These are phyloP conservation scores for Oryzias javanicus DNA, from an alignment of 2,113 vertebrate species.

Conservation along the genomic window DNA sequence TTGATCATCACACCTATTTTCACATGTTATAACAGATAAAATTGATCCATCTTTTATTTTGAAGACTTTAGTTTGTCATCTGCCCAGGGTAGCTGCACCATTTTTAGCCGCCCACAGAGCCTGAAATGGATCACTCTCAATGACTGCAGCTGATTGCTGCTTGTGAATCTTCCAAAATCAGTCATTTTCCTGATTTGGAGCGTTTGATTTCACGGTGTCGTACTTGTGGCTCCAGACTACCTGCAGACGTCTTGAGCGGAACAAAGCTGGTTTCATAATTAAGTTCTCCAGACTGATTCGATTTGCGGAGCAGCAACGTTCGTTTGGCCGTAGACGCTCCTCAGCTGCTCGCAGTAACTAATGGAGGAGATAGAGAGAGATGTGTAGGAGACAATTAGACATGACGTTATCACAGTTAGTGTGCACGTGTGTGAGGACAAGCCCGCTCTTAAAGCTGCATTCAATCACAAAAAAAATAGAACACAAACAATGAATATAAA, in stretches of 20 bases:
- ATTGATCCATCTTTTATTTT: no score
- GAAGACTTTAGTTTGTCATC: no score
- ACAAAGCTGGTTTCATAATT: slow-evolving; percentile 54
- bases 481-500: neutral
- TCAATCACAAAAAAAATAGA: neutral
- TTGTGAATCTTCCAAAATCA: slow-evolving; percentile 26
- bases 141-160: slow-evolving; percentile 33
- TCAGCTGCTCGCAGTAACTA: slow-evolving; percentile 55
- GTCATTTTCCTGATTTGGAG: slow-evolving; percentile 16
- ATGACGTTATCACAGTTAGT: slow-evolving; percentile 14
- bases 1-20: no score
- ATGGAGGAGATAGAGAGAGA: slow-evolving; percentile 67
- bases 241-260: slow-evolving; percentile 28
- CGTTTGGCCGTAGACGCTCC: slow-evolving; percentile 59
- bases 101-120: no score
- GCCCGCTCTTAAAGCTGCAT: neutral
- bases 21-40: no score
- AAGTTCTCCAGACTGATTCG: slow-evolving; percentile 57
- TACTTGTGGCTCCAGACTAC: slow-evolving; percentile 33
- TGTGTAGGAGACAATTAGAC: slow-evolving; percentile 51
- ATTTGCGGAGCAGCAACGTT: slow-evolving; percentile 57
- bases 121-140: slow-evolving; percentile 4
- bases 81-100: no score
- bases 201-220: slow-evolving; percentile 21
- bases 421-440: neutral